Conservation (phyloP, 2,797 vertebrate species). For the Alauda arvensis region DNA sequence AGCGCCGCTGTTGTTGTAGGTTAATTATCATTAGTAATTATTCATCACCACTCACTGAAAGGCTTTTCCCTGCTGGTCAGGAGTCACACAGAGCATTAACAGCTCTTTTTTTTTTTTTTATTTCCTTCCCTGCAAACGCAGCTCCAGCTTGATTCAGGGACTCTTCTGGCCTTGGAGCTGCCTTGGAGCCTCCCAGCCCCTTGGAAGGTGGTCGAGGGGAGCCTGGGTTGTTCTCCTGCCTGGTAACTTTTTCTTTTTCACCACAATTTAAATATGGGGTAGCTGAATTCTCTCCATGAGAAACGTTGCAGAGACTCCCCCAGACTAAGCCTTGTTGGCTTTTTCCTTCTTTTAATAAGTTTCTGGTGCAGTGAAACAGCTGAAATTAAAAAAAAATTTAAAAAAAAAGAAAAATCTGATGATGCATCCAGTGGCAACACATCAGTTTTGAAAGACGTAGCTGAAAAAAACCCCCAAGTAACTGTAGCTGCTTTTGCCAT, state of each 20-base stretch:
- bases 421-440: not conserved
- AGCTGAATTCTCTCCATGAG: not conserved
- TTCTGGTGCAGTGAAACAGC: not conserved
- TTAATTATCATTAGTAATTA: conserved; percentile 39
- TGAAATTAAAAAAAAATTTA: not conserved
- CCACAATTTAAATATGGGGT: not conserved
- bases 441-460: not conserved
- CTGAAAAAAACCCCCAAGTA: rapidly evolving
- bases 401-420: not conserved
- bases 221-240: not conserved
- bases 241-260: not conserved
- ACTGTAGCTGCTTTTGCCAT: not conserved
- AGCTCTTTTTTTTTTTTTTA: not conserved
- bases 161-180: not conserved
- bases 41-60: not conserved
- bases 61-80: not conserved
- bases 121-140: not conserved
- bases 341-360: not conserved
- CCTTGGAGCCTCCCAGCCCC: not conserved
- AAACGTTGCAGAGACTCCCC: not conserved
- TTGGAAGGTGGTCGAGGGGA: not conserved
- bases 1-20: not conserved
- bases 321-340: not conserved
- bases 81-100: not conserved
- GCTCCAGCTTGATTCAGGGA: not conserved